Percentiles rank a stretch among this genome's conserved stretches.
Conservation (phyloP, 2,113 vertebrate genomes). For the Panthera leo region DNA sequence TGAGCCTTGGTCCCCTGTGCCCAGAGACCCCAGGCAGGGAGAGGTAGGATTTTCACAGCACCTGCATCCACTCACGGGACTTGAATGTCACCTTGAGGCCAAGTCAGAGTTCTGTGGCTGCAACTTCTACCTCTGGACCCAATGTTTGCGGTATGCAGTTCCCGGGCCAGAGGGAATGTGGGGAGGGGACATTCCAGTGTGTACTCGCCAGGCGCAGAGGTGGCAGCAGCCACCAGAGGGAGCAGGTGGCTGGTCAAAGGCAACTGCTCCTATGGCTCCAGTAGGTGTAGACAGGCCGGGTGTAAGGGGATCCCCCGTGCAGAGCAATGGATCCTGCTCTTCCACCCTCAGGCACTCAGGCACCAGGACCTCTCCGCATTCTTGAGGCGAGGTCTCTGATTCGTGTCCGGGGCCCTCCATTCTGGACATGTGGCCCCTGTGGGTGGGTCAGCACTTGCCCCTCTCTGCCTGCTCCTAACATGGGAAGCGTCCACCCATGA, state of each 20-base stretch:
- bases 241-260: background rate
- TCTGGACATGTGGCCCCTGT: too few relatives aligned
- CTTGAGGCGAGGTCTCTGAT: background rate
- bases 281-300: background rate
- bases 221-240: too few relatives aligned
- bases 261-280: too few relatives aligned
- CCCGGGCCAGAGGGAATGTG: background rate
- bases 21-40: too few relatives aligned
- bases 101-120: background rate
- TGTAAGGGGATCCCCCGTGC: accelerated
- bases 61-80: too few relatives aligned
- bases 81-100: background rate
- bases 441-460: background rate
- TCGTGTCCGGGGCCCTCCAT: too few relatives aligned
- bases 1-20: too few relatives aligned
- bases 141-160: background rate
- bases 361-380: too few relatives aligned
- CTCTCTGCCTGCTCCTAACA: background rate
- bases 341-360: background rate
- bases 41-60: too few relatives aligned
- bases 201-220: too few relatives aligned
- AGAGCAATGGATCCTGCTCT: background rate
- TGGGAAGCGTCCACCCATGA: background rate
- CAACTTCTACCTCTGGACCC: background rate
- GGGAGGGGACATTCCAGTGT: background rate